These are phyloP conservation scores for Brassicogethes aeneus DNA, from an alignment of 2,888 invertebrate genomes.

Conservation along the genomic window DNA sequence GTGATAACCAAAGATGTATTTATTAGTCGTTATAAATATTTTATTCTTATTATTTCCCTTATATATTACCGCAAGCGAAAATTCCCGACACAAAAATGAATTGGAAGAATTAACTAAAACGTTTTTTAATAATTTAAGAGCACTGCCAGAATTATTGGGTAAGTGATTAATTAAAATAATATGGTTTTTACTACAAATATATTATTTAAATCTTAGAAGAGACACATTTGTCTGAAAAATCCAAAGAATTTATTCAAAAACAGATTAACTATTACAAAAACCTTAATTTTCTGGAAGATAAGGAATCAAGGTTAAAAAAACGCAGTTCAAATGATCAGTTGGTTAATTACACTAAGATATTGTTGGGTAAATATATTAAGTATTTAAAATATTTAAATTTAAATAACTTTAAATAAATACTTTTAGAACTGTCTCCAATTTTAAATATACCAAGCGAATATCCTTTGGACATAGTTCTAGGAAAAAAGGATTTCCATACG, in stretches of 20 bases:
- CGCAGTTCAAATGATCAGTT: background rate
- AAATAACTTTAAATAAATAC: too few species aligned
- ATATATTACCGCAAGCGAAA: constrained; percentile 12
- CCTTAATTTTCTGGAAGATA: constrained; percentile 11
- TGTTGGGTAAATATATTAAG: too few species aligned
- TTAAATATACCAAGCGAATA: too few species aligned
- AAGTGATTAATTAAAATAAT: constrained; percentile 8
- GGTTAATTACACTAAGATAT: too few species aligned
- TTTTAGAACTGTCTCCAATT: too few species aligned
- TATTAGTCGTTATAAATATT: too few species aligned
- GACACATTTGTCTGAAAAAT: constrained; percentile 18
- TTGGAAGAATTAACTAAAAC: constrained; percentile 19
- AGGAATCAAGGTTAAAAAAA: background rate
- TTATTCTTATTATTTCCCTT: too few species aligned
- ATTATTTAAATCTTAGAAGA: constrained; percentile 8
- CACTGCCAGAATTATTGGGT: constrained; percentile 22
- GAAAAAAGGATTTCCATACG: too few species aligned
- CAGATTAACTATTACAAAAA: constrained; percentile 30
- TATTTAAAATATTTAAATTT: too few species aligned
- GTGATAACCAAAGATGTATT: too few species aligned
- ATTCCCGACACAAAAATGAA: background rate
- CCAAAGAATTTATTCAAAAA: constrained; percentile 29
- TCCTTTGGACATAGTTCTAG: too few species aligned
- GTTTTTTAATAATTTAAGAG: constrained; percentile 24
- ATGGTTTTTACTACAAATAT: constrained; percentile 2